These are phyloP conservation scores for Ceratina calcarata DNA, from an alignment of 1,140 invertebrate genomes.

Conservation along the genomic window DNA sequence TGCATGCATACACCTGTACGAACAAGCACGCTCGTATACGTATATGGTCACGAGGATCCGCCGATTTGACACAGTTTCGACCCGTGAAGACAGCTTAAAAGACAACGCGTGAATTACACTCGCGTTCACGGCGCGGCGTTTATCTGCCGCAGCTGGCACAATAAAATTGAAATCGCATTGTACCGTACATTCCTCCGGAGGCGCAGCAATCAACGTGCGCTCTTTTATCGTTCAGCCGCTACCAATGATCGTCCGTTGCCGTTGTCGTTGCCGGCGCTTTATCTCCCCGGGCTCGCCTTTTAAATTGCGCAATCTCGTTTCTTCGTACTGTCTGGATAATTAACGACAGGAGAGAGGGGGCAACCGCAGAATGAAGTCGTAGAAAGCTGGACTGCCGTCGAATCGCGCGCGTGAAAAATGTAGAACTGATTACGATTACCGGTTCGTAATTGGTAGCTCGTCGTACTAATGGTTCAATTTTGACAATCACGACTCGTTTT, in stretches of 20 bases:
- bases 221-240: conserved; percentile 69
- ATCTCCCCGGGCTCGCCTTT: conserved; percentile 39
- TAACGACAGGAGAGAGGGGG: conserved; percentile 17
- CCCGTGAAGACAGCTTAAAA: conserved; percentile 71
- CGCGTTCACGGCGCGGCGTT: conserved; percentile 51
- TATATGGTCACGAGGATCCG: conserved; percentile 48
- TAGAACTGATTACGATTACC: conserved; percentile 26
- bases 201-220: conserved; percentile 70
- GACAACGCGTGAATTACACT: conserved; percentile 73
- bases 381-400: conserved; percentile 13
- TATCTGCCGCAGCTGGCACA: conserved; percentile 74
- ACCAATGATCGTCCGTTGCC: neutral
- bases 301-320: conserved; percentile 54
- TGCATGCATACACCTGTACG: neutral
- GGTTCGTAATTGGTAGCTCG: neutral
- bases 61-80: conserved; percentile 75
- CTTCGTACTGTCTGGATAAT: conserved; percentile 40
- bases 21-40: neutral
- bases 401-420: conserved; percentile 4
- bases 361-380: conserved; percentile 27
- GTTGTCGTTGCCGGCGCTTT: conserved; percentile 30
- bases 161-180: conserved; percentile 78
- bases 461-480: no score
- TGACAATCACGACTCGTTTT: no score
- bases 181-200: conserved; percentile 58